Evolutionary conservation across 2,113 vertebrate species (phyloP).

Genomic region (Hylia prasina): DNA sequence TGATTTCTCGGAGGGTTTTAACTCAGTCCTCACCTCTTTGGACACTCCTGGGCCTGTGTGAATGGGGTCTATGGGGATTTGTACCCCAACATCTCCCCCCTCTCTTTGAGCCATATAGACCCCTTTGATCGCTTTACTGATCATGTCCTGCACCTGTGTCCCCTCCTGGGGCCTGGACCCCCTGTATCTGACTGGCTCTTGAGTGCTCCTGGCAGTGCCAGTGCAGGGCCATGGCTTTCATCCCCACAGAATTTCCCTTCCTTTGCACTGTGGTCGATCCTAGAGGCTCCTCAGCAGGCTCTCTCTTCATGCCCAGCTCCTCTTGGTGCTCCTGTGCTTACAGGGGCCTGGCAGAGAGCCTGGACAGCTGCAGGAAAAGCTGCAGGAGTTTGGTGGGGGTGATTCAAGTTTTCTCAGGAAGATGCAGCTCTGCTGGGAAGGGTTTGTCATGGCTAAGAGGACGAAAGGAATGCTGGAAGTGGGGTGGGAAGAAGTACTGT

Average conservation of each 20-base stretch:
- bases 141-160: neutral
- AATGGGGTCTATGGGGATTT: too few species aligned
- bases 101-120: too few species aligned
- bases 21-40: too few species aligned
- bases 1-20: too few species aligned
- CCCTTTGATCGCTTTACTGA: too few species aligned
- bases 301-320: neutral
- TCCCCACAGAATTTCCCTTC: neutral
- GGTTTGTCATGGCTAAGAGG: neutral
- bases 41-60: too few species aligned
- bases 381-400: neutral
- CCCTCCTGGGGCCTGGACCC: neutral
- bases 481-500: neutral
- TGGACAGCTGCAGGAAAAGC: neutral
- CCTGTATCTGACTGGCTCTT: accelerated
- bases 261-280: accelerated
- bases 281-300: neutral
- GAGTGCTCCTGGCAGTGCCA: accelerated
- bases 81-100: neutral
- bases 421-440: neutral
- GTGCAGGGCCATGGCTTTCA: accelerated
- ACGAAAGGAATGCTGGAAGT: neutral
- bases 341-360: too few species aligned
- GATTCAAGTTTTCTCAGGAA: accelerated
- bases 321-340: neutral